Base-by-base conservation (phyloP, 2,797 vertebrate species). In the Artibeus lituratus region DNA sequence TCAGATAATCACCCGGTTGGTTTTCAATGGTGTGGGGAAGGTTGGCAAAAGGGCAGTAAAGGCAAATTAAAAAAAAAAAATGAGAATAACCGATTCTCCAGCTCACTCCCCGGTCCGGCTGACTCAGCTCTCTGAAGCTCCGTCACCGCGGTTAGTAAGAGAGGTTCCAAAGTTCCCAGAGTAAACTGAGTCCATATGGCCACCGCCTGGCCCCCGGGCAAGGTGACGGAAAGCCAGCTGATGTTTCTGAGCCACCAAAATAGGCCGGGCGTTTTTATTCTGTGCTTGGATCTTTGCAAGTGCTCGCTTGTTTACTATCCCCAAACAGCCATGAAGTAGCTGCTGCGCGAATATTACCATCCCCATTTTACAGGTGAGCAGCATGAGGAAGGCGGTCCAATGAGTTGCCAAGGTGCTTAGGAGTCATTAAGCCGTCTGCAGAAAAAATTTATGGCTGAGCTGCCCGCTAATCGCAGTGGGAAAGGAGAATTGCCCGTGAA, bases 1-100 rank as follows among this genome's bases (percentile, higher is more conserved):
- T 98, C 98, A 98, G 98, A 99, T 99, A 99, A 99, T 99, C 98
- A 99, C 99, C 98, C 98, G 99, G 99, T 98, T 92, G 99, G 97
- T 97, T 98, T 98, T 98, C 97, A 93, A 96, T 16, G 29, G 91
- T 94, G 97, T 96, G 96, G 98, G 97, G 98, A 96, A 97, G 88
- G 0, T 96, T 95, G 81, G 96, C 57, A 86, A 96, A 96, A 98
- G 97, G 97, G 70, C 95, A 95, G 94, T 47, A 94, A 96, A 97
- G 89, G 96, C 24, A 84, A 95, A 77, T n/a, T n/a, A 39, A 70
- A 70, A 70, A 70, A 37, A 37, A 89, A 89, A 97, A 86, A 93
- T 83, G 90, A 96, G 97, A 98, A 95, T 94, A 97, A 96, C 96
- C 62, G 80, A 96, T 88, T 97, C 97, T 97, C 44, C 42, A 87